Base-by-base conservation (phyloP, 2,888 invertebrate species). In the Drosophila mercatorum region DNA sequence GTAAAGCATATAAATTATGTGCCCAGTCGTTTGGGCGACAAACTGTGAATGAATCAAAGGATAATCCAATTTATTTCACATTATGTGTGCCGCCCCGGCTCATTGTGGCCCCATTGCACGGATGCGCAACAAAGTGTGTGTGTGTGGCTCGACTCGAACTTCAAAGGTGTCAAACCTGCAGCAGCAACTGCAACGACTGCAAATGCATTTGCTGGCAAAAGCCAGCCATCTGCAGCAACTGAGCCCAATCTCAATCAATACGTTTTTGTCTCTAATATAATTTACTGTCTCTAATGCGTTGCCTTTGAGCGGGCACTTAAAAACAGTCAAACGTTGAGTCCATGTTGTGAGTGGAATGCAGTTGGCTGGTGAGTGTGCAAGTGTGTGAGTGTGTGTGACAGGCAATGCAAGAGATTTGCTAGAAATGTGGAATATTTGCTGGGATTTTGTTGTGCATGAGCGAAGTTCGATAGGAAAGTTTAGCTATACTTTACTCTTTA, bases 1-100 rank as follows among this genome's bases (percentile, higher is more conserved):
- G 89, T 80, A 83, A 85, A 87, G 87, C 88, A 88, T 87, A 89
- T 88, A 89, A 89, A 88, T 88, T 88, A 89, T 88, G 89, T 77
- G 77, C 72, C 46, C 68, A 72, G 80, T 64, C 73, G 79, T 31
- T 68, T 59, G 88, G 87, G 84, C 84, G 81, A 84, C 80, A 83
- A 87, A 83, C 81, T 87, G 87, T 81, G 85, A 88, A 84, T 90
- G 91, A 90, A 91, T 91, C 91, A 91, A 91, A 91, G 91, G 89
- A 90, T 91, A 91, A 91, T 91, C 91, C 90, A 91, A 91, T 91
- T 91, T 91, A 90, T 89, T 91, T 91, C 80, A 80, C 79, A 90
- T 87, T 88, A 87, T 77, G 72, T 66, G 80, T 66, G 80, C 47
- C 78, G 59, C 64, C 51, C 80, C 53, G 81, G 81, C 58, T 59